Evolutionary conservation across 1,140 invertebrate genomes (phyloP), one percentile per base, ranked within the genome.

Genomic region (Cylas formicarius): DNA sequence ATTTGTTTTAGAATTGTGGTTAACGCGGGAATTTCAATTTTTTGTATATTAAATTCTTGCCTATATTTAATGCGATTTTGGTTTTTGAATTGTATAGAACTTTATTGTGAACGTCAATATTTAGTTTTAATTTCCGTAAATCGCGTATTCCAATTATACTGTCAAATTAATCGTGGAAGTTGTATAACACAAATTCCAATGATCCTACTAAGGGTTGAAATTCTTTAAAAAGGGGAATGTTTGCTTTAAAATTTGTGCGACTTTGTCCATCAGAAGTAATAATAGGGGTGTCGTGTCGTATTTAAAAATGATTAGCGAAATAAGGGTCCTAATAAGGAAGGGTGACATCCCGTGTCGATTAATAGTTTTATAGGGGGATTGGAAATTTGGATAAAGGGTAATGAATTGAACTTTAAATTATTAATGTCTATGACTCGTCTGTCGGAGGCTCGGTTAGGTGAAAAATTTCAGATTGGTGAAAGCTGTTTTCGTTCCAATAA

Each of bases 121-220:
- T 33, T 16, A 54, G 32, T 27, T 43, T 33, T 22, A 55, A 11
- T 31, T 29, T 42, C 21, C 24, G n/a, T 37, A 55, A 36, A 36
- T 55, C 50, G 11, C 32, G 9, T 24, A 50, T n/a, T 13, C 49
- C 47, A 16, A 54, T 32, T 18, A 55, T 55, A 10, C 49, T 50
- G 20, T 55, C 55, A 35, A 53, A 55, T 13, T 45, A 57, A 13
- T 52, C 46, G 20, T 57, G 55, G 29, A 55, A 57, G 19, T 42
- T 28, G 27, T 35, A 55, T 27, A 52, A 16, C 8, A 48, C 24
- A 24, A 50, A 50, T 36, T 43, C 20, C 7, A 53, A 2, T 21
- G 16, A 7, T 5, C 18, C 11, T 41, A 14, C n/a, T 44, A 19
- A n/a, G n/a, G 33, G 35, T 23, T 36, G 9, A 19, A 9, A 49